Percentiles rank a stretch among this genome's conserved stretches.
These are phyloP conservation scores for Lobophora halterata DNA, from an alignment of 2,888 invertebrate genomes.

Conservation along the genomic window DNA sequence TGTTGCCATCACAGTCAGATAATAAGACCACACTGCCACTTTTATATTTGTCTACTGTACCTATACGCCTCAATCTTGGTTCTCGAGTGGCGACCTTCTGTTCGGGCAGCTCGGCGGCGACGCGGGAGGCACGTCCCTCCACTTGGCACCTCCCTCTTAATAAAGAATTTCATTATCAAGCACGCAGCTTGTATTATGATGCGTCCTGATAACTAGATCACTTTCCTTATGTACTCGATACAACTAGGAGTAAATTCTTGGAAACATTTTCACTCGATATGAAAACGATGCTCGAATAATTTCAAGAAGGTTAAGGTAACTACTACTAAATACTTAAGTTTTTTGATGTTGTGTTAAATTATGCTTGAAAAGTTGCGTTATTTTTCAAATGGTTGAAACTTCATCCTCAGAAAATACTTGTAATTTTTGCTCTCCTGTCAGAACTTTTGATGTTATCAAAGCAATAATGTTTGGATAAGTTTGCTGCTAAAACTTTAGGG, in stretches of 20 bases:
- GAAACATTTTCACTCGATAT: too few species aligned
- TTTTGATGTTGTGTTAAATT: slow-evolving; percentile 4
- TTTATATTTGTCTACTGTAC: slow-evolving; percentile 5
- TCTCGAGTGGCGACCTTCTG: slow-evolving; percentile 38
- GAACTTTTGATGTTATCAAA: slow-evolving; percentile 20
- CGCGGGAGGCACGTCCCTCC: slow-evolving; percentile 53
- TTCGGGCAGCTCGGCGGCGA: slow-evolving; percentile 19
- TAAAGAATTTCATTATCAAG: slow-evolving; percentile 72
- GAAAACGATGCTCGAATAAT: too few species aligned
- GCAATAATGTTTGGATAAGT: slow-evolving; percentile 20
- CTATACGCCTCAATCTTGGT: slow-evolving; percentile 9
- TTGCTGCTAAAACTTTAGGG: slow-evolving; percentile 15
- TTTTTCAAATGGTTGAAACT: slow-evolving; percentile 5
- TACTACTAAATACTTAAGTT: too few species aligned
- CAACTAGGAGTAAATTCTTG: too few species aligned
- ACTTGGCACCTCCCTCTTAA: slow-evolving; percentile 61
- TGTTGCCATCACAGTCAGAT: too few species aligned
- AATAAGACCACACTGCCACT: too few species aligned
- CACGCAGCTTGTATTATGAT: slow-evolving; percentile 48
- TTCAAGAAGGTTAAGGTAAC: too few species aligned
- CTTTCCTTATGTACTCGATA: slow-evolving; percentile 1
- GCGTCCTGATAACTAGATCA: slow-evolving; percentile 43
- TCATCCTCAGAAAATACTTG: slow-evolving; percentile 11
- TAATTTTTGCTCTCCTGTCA: slow-evolving; percentile 13
- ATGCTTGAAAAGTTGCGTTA: slow-evolving; percentile 6